Conservation (phyloP, 2,888 invertebrate species). For the Agrochola macilenta region DNA sequence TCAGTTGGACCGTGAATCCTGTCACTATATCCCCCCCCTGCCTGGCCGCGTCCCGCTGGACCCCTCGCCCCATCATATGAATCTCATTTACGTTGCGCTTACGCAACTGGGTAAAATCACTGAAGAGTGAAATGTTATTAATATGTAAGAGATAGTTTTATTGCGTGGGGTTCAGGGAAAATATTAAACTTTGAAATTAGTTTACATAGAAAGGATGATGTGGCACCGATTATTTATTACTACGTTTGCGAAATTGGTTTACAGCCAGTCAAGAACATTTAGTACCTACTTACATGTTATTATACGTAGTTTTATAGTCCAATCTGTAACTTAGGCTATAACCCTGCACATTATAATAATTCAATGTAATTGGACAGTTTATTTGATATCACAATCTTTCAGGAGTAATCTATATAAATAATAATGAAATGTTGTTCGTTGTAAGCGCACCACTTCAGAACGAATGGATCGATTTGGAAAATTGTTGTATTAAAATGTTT, state of each 20-base stretch:
- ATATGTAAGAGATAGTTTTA: slow-evolving; percentile 72
- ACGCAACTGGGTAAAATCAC: slow-evolving; percentile 87
- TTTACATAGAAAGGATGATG: slow-evolving; percentile 12
- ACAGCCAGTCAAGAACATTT: not conserved
- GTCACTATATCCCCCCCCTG: slow-evolving; percentile 81
- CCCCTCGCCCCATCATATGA: slow-evolving; percentile 80
- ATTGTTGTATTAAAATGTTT: too few relatives aligned
- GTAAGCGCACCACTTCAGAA: not conserved
- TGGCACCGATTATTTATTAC: not conserved
- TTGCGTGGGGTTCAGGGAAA: slow-evolving; percentile 7
- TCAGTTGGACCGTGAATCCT: slow-evolving; percentile 90
- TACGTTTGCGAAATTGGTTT: not conserved
- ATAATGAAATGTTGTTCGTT: not conserved
- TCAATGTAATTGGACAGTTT: slow-evolving; percentile 2
- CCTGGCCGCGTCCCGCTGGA: slow-evolving; percentile 62
- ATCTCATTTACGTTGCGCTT: slow-evolving; percentile 88
- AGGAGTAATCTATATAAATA: not conserved
- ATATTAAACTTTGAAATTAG: slow-evolving; percentile 12
- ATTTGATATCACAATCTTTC: slow-evolving; percentile 11
- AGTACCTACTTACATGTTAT: slow-evolving; percentile 6
- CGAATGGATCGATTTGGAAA: not conserved
- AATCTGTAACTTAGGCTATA: not conserved
- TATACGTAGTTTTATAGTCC: not conserved
- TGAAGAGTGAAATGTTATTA: slow-evolving; percentile 85
- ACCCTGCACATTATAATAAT: not conserved